phyloP scores from a whole-genome alignment of 1,140 invertebrate species.

The Brachionus asplanchnoidis region DNA sequence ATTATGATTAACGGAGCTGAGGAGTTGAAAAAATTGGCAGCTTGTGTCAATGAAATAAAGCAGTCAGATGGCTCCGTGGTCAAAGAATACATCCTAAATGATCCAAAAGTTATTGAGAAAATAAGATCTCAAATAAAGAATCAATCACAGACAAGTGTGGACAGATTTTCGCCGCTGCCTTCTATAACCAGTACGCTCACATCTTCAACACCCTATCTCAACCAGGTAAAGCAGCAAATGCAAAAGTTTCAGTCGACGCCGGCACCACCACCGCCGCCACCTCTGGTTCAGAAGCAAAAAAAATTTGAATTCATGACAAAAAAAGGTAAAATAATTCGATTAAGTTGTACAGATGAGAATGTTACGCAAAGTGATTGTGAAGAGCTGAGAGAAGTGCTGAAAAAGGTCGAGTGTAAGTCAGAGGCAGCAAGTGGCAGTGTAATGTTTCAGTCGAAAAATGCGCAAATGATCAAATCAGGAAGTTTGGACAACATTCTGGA shows the following conservation, averaged over 20 bases:
- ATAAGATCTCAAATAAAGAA: conserved; percentile 18
- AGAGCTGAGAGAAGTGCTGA: not conserved
- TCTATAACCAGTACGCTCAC: not conserved
- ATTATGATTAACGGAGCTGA: conserved; percentile 23
- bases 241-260: conserved; percentile 9
- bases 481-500: not conserved
- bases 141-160: not conserved
- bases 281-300: not conserved
- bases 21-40: conserved; percentile 26
- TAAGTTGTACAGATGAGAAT: not conserved
- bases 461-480: conserved; percentile 19
- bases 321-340: not conserved
- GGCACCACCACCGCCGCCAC: not conserved
- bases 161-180: not conserved
- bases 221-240: not conserved
- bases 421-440: not conserved
- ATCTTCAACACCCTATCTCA: not conserved
- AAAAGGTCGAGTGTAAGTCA: not conserved
- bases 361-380: not conserved
- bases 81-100: conserved; percentile 40
- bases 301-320: not conserved
- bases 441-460: not conserved
- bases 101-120: conserved; percentile 12
- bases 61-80: conserved; percentile 35
- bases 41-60: conserved; percentile 38